A percentile compares a stretch with the other conserved stretches of the same genome.
Conservation (phyloP, 2,888 invertebrate species). For the Hypsopygia costalis region DNA sequence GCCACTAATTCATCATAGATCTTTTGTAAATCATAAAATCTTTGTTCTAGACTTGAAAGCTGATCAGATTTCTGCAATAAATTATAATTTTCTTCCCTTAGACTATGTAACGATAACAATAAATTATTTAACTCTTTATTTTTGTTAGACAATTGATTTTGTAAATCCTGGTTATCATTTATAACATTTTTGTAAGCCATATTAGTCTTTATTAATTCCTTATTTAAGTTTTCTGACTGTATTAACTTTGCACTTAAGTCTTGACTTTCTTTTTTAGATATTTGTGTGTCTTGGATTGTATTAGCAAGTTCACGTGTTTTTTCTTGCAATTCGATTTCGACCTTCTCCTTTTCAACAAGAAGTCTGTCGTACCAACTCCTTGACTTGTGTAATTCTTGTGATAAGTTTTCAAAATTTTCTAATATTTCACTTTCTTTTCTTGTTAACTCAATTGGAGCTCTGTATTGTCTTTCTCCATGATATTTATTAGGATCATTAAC, state of each 20-base stretch:
- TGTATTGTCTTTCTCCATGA: conserved; percentile 42
- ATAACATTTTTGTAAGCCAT: conserved; percentile 28
- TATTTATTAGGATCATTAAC: conserved; percentile 35
- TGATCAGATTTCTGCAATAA: conserved; percentile 26
- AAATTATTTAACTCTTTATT: conserved; percentile 28
- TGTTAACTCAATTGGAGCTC: conserved; percentile 35
- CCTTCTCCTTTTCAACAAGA: conserved; percentile 32
- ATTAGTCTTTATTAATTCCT: conserved; percentile 32
- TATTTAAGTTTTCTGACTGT: conserved; percentile 32
- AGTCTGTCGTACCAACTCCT: conserved; percentile 36
- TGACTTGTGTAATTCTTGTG: conserved; percentile 31
- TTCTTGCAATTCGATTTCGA: conserved; percentile 38
- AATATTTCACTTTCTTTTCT: conserved; percentile 45
- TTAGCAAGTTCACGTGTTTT: conserved; percentile 36
- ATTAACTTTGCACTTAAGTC: conserved; percentile 34
- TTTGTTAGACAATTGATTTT: conserved; percentile 34
- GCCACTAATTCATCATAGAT: conserved; percentile 25
- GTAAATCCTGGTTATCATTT: conserved; percentile 34
- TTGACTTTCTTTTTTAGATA: conserved; percentile 41
- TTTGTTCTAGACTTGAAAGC: conserved; percentile 12
- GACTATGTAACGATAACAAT: conserved; percentile 18
- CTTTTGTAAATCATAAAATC: conserved; percentile 22
- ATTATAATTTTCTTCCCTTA: conserved; percentile 28
- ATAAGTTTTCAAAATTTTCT: conserved; percentile 37
- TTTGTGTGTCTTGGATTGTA: conserved; percentile 30